phyloP scores from a whole-genome alignment of 1,140 invertebrate genomes.

The Drosophila mojavensis region DNA sequence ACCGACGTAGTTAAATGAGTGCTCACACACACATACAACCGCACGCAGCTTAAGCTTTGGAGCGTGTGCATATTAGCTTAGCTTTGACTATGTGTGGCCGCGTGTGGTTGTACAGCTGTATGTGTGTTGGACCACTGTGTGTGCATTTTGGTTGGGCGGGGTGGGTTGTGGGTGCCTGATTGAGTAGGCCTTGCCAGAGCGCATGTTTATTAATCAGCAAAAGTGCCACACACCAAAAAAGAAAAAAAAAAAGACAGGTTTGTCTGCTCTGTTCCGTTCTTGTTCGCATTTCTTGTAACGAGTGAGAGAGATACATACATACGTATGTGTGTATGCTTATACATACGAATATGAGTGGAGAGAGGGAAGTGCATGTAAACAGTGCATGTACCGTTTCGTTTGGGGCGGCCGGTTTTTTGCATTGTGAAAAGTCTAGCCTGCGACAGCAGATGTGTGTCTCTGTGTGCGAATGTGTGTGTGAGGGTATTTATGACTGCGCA shows the following conservation, averaged over 20 bases:
- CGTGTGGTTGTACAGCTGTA: slow-evolving; percentile 9
- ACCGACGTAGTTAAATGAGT: slow-evolving; percentile 47
- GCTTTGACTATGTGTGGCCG: slow-evolving; percentile 21
- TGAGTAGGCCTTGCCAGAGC: slow-evolving; percentile 75
- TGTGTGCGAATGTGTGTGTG: slow-evolving; percentile 57
- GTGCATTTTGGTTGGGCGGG: slow-evolving; percentile 27
- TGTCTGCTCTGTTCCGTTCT: slow-evolving; percentile 58
- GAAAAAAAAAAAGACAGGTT: slow-evolving; percentile 44
- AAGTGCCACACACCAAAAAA: slow-evolving; percentile 40
- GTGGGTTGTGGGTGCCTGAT: slow-evolving; percentile 57
- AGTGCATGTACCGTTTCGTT: slow-evolving; percentile 59
- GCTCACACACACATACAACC: slow-evolving; percentile 18
- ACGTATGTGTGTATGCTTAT: not conserved
- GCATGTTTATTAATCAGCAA: slow-evolving; percentile 80
- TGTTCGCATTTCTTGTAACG: slow-evolving; percentile 59
- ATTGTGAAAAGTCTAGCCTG: slow-evolving; percentile 53
- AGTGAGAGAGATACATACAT: slow-evolving; percentile 19
- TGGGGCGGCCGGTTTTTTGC: slow-evolving; percentile 56
- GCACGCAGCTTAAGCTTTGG: slow-evolving; percentile 49
- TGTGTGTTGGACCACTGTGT: slow-evolving; percentile 26
- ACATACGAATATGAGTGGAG: not conserved
- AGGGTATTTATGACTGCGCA: slow-evolving; percentile 75
- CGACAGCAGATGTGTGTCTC: slow-evolving; percentile 20
- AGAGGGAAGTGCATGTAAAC: slow-evolving; percentile 50
- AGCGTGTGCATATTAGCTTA: slow-evolving; percentile 50